Conservation (phyloP, 2,888 invertebrate genomes). For the Tuberolachnus salignus region DNA sequence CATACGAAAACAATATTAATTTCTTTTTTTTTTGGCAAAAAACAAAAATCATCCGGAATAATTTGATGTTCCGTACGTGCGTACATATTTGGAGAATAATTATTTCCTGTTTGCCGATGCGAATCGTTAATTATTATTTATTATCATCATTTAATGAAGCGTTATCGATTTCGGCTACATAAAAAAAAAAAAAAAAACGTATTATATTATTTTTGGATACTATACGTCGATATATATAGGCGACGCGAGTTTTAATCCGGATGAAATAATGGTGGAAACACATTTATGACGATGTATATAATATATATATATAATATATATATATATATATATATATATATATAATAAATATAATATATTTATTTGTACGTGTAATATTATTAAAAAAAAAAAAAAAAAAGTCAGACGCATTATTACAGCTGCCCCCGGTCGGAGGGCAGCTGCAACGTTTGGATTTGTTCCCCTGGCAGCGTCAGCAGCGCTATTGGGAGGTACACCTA, state of each 20-base stretch:
- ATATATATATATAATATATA: slow-evolving; percentile 3
- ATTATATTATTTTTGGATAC: background rate
- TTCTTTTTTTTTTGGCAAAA: slow-evolving; percentile 3
- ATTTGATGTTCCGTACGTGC: background rate
- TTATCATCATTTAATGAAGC: slow-evolving; percentile 33
- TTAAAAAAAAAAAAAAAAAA: slow-evolving; percentile 39
- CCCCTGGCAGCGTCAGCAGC: slow-evolving; percentile 50
- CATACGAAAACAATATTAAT: slow-evolving; percentile 14
- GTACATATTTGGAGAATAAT: background rate
- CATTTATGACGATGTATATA: slow-evolving; percentile 4
- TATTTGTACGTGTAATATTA: slow-evolving; percentile 15
- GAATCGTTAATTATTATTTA: slow-evolving; percentile 35
- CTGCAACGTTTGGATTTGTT: slow-evolving; percentile 55
- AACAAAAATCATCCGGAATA: slow-evolving; percentile 36
- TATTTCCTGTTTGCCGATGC: slow-evolving; percentile 31
- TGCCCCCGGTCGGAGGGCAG: slow-evolving; percentile 43
- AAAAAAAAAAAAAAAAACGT: too few species aligned
- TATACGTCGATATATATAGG: background rate
- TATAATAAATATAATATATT: background rate
- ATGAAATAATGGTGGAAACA: slow-evolving; percentile 22
- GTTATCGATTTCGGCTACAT: slow-evolving; percentile 9
- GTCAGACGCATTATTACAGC: slow-evolving; percentile 53
- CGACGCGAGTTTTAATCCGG: slow-evolving; percentile 10
- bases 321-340: background rate
- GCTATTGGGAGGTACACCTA: slow-evolving; percentile 42